A percentile compares a stretch with the other conserved stretches of the same genome.
Conservation (phyloP, 2,888 invertebrate genomes). For the Sinopyrophorus schimmeli region DNA sequence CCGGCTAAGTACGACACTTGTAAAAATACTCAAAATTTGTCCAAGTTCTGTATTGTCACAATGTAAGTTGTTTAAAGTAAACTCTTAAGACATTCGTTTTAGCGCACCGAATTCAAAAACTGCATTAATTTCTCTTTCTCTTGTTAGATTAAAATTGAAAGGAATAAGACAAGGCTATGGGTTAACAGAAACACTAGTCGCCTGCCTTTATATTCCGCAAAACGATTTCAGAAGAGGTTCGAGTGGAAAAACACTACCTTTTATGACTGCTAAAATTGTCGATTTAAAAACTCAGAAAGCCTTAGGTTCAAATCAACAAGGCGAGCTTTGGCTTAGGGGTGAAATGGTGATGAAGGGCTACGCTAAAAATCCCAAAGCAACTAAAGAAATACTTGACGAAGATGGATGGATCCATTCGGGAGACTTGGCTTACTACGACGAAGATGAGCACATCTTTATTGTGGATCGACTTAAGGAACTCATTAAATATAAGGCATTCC, state of each 20-base stretch:
- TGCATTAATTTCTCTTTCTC: too few relatives aligned
- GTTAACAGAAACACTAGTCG: conserved; percentile 73
- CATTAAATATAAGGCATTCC: conserved; percentile 87
- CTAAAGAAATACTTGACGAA: conserved; percentile 64
- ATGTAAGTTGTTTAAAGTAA: neutral
- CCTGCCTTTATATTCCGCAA: conserved; percentile 52
- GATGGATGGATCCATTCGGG: conserved; percentile 81
- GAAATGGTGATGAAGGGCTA: conserved; percentile 66
- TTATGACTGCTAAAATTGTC: conserved; percentile 64
- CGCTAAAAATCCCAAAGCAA: conserved; percentile 67
- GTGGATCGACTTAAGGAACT: conserved; percentile 87
- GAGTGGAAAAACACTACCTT: conserved; percentile 65
- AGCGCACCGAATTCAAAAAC: too few relatives aligned
- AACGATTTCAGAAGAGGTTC: conserved; percentile 60
- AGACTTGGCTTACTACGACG: conserved; percentile 81
- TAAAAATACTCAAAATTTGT: too few relatives aligned
- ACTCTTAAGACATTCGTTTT: too few relatives aligned
- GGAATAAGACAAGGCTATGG: conserved; percentile 74
- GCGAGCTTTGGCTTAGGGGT: conserved; percentile 83
- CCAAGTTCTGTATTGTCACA: neutral
- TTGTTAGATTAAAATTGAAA: conserved; percentile 55
- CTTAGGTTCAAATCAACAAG: conserved; percentile 66
- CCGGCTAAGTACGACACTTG: too few relatives aligned
- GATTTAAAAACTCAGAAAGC: conserved; percentile 65
- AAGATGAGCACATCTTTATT: conserved; percentile 75